phyloP scores from a whole-genome alignment of 92 coral and sea anemone species.

The Isaurus tuberculatus region DNA sequence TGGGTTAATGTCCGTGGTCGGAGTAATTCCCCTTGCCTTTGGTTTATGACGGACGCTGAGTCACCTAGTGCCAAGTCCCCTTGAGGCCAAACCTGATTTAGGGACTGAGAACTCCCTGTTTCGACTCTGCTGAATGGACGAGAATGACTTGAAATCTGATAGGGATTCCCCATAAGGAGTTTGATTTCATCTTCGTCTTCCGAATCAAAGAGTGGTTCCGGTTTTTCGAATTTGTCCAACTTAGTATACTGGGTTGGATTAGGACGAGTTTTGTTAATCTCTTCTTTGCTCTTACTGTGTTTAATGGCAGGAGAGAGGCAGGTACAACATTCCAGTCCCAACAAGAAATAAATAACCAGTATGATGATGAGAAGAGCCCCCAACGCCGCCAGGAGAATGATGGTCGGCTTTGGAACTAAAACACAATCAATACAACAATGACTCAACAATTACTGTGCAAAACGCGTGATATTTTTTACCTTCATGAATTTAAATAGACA shows the following conservation, averaged over 20 bases:
- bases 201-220: slow-evolving; percentile 41
- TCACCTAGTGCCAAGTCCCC: slow-evolving; percentile 46
- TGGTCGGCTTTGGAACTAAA: slow-evolving; percentile 37
- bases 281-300: background rate
- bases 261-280: slow-evolving; percentile 1
- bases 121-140: slow-evolving; percentile 27
- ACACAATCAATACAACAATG: background rate
- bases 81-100: slow-evolving; percentile 14
- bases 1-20: slow-evolving; percentile 3
- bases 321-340: slow-evolving; percentile 17
- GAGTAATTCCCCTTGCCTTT: background rate
- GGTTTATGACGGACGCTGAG: slow-evolving; percentile 26
- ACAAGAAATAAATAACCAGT: slow-evolving; percentile 4
- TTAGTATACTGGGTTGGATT: slow-evolving; percentile 18
- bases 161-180: background rate
- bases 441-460: background rate
- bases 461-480: no score
- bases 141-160: slow-evolving; percentile 7
- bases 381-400: slow-evolving; percentile 22
- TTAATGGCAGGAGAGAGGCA: background rate
- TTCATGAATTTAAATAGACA: background rate
- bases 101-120: slow-evolving; percentile 21
- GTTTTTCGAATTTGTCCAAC: slow-evolving; percentile 4
- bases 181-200: slow-evolving; percentile 20
- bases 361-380: slow-evolving; percentile 22